Evolutionary conservation across 2,113 vertebrate species (phyloP), one percentile per base, ranked within the genome.

Genomic region (Ailurus styani): DNA sequence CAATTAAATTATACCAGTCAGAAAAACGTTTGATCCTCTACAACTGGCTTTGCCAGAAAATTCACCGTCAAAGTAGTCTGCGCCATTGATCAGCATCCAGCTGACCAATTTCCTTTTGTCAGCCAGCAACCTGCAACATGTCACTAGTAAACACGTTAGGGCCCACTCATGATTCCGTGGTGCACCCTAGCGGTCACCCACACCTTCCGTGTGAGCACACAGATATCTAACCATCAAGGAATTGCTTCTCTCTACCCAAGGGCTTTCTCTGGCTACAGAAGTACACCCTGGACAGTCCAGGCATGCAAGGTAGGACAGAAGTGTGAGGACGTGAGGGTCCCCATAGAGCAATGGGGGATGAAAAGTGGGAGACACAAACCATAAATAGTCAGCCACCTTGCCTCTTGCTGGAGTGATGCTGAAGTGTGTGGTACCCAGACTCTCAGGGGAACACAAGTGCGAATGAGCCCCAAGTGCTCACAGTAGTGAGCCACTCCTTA

Each of bases 1-100:
- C 85, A 86, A 97, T 98, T 78, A 83, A 95, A 97, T 97, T 93
- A 96, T 50, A 84, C 27, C 72, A 57, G 60, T 82, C 89, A 89
- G 90, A 82, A 92, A 96, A 96, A 87, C 64, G 78, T 92, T 96
- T 95, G 92, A 95, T 94, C 57, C 42, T 94, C 86, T 81, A 50
- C 34, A 62, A 62, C 40, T 68, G 91, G 60, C 81, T 96, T 97
- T 95, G 95, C 79, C 87, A 94, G 92, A 97, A 96, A 96, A 92
- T 40, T 20, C 29, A 18, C 34, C 88, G 55, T 90, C 2, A 1
- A 60, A 64, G 96, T 62, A 89, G 12, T 95, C 37, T 75, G 27
- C 72, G 62, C 25, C 75, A 23, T 50, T 75, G 40, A 17, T 52
- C 2, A 42, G 73, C 84, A 78, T 10, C 50, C 37, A 50, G 84